Evolutionary conservation across 2,113 vertebrate genomes (phyloP), one percentile per base, ranked within the genome.

Genomic region (Accipiter virgatus): DNA sequence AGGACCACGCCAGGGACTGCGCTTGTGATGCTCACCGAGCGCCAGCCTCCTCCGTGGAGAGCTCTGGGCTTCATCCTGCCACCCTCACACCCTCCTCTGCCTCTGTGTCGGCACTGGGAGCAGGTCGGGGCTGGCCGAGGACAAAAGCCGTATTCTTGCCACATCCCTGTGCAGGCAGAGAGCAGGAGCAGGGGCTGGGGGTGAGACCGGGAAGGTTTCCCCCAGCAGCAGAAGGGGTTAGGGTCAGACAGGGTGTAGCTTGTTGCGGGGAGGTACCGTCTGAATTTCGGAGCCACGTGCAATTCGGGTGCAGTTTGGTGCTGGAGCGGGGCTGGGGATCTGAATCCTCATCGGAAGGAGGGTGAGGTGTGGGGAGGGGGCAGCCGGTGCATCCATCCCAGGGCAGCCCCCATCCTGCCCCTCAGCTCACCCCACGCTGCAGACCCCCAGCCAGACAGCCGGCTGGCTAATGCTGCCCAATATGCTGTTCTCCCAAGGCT

Each of bases 261-360:
- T 3, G 2, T 2, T 15, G 48, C 6, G 22, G 47, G 62, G 27
- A 22, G 19, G 10, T 16, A 15, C 34, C 1, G 2, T 40, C 42
- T 16, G 62, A 19, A 43, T 70, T 56, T 53, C 1, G 4, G 48
- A 38, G 42, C 22, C 27, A 32, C 0, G 2, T 17, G 16, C 29
- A 25, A 70, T 75, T 38, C 2, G 7, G 20, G 18, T 5, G 3
- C 10, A 34, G 31, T 34, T 75, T 70, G 42, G 55, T 23, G 53
- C 25, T n/a, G 61, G 19, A 17, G 18, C 0, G 2, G n/a, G n/a
- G 8, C 8, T 63, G 50, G 20, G 19, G 78, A 58, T 8, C 32
- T 50, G 15, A 36, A 43, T 42, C 48, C 48, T 56, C 36, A 34
- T 4, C 26, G 0, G 1, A 58, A 59, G 34, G 63, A 45, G 19